Conservation (phyloP, 2,113 vertebrate genomes). For the Setophaga kirtlandii region DNA sequence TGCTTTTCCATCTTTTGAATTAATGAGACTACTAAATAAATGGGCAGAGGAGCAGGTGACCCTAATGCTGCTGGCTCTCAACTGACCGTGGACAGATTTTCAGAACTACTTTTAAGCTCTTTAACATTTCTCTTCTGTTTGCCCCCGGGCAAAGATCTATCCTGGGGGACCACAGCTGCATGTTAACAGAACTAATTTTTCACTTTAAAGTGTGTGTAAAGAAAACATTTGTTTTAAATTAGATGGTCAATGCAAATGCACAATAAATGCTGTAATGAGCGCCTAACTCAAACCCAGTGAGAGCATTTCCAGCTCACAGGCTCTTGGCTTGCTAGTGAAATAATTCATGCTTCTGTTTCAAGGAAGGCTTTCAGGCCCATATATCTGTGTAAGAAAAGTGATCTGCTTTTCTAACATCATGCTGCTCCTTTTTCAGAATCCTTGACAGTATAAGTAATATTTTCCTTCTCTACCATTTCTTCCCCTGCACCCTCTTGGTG, state of each 20-base stretch:
- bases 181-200: slow-evolving; percentile 7
- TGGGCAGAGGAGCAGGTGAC: neutral
- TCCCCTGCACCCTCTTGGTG: neutral
- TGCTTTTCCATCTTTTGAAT: neutral
- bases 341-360: neutral
- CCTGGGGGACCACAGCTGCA: neutral
- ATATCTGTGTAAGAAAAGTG: neutral
- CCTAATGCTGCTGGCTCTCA: neutral
- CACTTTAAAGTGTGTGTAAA: neutral
- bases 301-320: neutral
- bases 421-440: neutral
- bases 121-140: slow-evolving; percentile 13
- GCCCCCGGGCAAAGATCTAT: neutral
- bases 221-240: slow-evolving; percentile 12
- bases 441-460: neutral
- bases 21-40: neutral
- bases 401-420: neutral
- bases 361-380: neutral
- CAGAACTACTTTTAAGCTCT: neutral
- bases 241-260: neutral
- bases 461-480: neutral
- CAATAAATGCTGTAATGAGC: neutral
- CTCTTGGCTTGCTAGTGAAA: neutral
- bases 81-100: neutral
- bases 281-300: neutral